These are phyloP conservation scores for Lasioglossum pauxillum DNA, from an alignment of 2,888 invertebrate genomes.

Conservation along the genomic window DNA sequence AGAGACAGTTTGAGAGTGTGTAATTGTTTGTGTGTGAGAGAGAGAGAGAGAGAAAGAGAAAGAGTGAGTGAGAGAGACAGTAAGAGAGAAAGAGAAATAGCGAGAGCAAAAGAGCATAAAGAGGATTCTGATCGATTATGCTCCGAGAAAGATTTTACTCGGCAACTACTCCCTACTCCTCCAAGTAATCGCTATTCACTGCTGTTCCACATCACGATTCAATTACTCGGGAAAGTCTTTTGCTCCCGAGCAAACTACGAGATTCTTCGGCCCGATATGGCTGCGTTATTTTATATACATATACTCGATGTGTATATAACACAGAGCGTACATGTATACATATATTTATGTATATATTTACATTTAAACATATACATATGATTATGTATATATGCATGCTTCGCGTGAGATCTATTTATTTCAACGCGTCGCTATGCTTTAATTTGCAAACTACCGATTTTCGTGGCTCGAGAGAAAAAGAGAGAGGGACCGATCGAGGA, in stretches of 20 bases:
- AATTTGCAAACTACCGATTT: not conserved
- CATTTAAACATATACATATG: too few species aligned
- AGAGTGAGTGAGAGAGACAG: not conserved
- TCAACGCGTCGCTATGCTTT: not conserved
- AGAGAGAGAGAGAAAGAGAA: not conserved
- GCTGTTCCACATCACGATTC: constrained; percentile 3
- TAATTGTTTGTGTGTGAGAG: not conserved
- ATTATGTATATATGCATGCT: not conserved
- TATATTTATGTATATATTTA: not conserved
- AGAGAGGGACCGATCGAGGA: not conserved
- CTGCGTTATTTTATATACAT: constrained; percentile 27
- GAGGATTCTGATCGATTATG: constrained; percentile 67
- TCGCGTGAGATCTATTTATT: not conserved
- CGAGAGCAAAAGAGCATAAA: constrained; percentile 52
- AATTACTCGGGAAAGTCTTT: constrained; percentile 54
- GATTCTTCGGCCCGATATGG: not conserved
- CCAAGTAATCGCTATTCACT: not conserved
- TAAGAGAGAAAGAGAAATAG: not conserved
- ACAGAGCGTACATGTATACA: constrained; percentile 22
- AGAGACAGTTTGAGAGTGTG: constrained; percentile 3
- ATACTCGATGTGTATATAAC: constrained; percentile 27
- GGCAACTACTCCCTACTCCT: not conserved
- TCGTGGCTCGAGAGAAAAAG: not conserved
- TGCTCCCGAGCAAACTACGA: not conserved
- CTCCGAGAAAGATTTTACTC: constrained; percentile 36